Evolutionary conservation across 2,888 invertebrate species (phyloP), one percentile per base, ranked within the genome.

Genomic region (Rhingia rostrata): DNA sequence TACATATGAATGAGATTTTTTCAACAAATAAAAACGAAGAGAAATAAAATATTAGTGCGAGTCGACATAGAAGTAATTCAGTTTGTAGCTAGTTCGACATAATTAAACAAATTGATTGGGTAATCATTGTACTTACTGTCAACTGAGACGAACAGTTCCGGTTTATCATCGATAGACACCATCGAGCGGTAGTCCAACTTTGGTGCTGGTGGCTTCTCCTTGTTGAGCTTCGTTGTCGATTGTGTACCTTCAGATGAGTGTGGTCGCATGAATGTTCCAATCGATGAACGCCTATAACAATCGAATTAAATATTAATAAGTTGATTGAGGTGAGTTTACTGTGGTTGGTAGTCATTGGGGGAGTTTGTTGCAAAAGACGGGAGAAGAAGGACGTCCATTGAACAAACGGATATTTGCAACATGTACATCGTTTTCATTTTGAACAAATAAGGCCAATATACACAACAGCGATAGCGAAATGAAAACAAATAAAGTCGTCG

Each of bases 81-180:
- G 22, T 58, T 61, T 72, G n/a, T 30, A 58, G 39, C 53, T 56
- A 43, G 54, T 56, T 45, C 2, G 2, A 22, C 22, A 47, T 14
- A 58, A 43, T 14, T 43, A 37, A 43, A 14, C 4, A 56, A n/a
- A 0, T 56, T 12, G 3, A 56, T 14, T 49, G 0, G 0, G 22
- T 4, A 37, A n/a, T 22, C 3, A 1, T 5, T 12, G 7, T 86
- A 95, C 97, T 95, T 92, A 97, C 97, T 97, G 92, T 98, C 97
- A 90, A 98, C 96, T 61, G 97, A 97, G 87, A 96, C 96, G 93
- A 98, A 98, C 87, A 98, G 94, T 92, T 98, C 98, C 4, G 98
- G 97, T 95, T 97, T 97, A 91, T 98, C 98, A 89, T 97, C 97
- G 86, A 97, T 96, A 30, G 97, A 97, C 85, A 97, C 97, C 97